These are phyloP conservation scores for Danaus melanippus DNA, from an alignment of 1,140 invertebrate genomes.

Conservation along the genomic window DNA sequence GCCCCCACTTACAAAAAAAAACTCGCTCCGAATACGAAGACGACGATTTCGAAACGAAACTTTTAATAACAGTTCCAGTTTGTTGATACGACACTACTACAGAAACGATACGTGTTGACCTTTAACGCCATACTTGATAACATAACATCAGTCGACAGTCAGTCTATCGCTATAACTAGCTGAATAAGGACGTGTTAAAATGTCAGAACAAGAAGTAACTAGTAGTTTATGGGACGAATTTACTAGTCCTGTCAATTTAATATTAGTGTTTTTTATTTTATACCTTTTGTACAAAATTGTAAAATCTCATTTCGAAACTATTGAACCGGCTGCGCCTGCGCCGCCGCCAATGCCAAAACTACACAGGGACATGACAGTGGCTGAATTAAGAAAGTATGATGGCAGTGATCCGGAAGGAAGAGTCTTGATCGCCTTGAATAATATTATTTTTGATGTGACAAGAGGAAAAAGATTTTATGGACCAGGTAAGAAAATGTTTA, in stretches of 20 bases:
- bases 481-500: conserved; percentile 39
- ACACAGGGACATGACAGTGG: conserved; percentile 56
- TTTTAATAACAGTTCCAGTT: too few species aligned
- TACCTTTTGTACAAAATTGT: conserved; percentile 63
- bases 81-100: too few species aligned
- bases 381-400: conserved; percentile 56
- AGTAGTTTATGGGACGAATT: conserved; percentile 54
- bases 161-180: conserved; percentile 43
- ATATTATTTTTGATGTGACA: conserved; percentile 61
- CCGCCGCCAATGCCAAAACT: conserved; percentile 54
- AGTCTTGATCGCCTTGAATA: conserved; percentile 57
- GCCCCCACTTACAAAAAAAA: too few species aligned
- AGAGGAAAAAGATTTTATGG: conserved; percentile 63
- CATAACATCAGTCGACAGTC: conserved; percentile 22
- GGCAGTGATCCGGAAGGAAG: conserved; percentile 58
- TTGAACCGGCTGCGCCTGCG: conserved; percentile 31
- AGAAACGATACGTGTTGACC: conserved; percentile 35
- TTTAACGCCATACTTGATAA: conserved; percentile 44
- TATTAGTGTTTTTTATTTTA: conserved; percentile 49
- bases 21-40: too few species aligned
- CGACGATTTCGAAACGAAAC: too few species aligned
- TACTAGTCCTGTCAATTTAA: conserved; percentile 55
- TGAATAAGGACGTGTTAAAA: conserved; percentile 42
- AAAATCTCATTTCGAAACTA: conserved; percentile 54
- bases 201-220: conserved; percentile 38